Percentiles rank a stretch among this genome's conserved stretches.
Evolutionary conservation across 2,888 invertebrate species (phyloP).

Genomic region (Ametastegia equiseti): DNA sequence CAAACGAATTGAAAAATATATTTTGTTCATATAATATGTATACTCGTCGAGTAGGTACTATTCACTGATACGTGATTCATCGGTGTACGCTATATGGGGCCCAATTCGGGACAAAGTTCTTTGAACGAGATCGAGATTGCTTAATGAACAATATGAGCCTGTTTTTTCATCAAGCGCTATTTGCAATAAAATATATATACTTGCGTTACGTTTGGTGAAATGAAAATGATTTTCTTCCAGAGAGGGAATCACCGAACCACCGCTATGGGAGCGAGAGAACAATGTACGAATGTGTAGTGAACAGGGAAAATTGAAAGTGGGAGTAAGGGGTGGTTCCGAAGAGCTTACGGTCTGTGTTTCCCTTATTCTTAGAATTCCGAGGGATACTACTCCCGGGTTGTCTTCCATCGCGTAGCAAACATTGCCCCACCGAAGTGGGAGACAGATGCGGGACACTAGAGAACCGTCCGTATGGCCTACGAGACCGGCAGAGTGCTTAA

Average conservation of each 20-base stretch:
- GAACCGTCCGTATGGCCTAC: constrained; percentile 61
- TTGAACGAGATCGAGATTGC: not conserved
- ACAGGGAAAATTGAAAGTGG: not conserved
- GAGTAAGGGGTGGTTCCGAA: not conserved
- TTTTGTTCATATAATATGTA: no score
- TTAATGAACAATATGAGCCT: not conserved
- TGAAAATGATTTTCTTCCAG: constrained; percentile 12
- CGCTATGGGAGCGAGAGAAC: not conserved
- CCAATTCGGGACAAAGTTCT: no score
- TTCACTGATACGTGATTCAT: no score
- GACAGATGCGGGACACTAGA: constrained; percentile 72
- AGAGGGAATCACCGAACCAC: constrained; percentile 3
- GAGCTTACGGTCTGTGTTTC: not conserved
- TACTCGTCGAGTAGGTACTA: no score
- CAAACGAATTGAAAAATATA: no score
- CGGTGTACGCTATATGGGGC: no score
- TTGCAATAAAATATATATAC: constrained; percentile 4
- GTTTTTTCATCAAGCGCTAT: not conserved
- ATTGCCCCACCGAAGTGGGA: constrained; percentile 52
- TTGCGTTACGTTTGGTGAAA: not conserved
- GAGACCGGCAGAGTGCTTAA: constrained; percentile 67
- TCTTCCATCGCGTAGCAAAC: constrained; percentile 12
- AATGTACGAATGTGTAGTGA: not conserved
- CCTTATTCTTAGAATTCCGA: not conserved
- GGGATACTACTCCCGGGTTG: not conserved